Base-by-base conservation (phyloP, 2,888 invertebrate genomes). In the Aspidiotus destructor region DNA sequence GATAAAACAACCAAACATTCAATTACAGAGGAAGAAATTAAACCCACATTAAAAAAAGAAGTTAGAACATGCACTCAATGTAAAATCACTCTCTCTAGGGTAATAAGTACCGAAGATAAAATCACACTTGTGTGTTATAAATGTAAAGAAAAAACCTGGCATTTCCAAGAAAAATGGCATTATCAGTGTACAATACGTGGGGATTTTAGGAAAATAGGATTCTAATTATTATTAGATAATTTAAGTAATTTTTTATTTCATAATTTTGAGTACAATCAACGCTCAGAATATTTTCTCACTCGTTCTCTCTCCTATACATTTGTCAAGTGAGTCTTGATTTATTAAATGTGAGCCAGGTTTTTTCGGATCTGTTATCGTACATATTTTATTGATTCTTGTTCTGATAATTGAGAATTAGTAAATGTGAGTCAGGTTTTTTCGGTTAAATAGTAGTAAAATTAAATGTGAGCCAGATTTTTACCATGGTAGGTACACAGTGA, bases 81-180 rank as follows among this genome's bases (percentile, higher is more conserved):
- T 55, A 17, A 55, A 55, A 55, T 17, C n/a, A 55, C 17, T 55
- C 55, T 55, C 17, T 16, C 17, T 55, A 55, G 55, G 16, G n/a
- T 55, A 3, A 17, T 55, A 17, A 17, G 17, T 55, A 55, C 55
- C 16, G 55, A 55, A 55, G 55, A 55, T 55, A 15, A 55, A 55
- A 55, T 55, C 55, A 55, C 16, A 17, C 55, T 55, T 55, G 17
- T 55, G 13, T 55, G 55, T 55, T 55, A 55, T 17, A 55, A 55
- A 17, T 55, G 55, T 15, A 55, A 55, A 55, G 17, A 55, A 55
- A 16, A 55, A 55, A 55, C 55, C 17, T 15, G 55, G 16, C 55
- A 55, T 55, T 55, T 55, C 17, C 13, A 55, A 17, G 17, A 16
- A 17, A n/a, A 55, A 15, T n/a, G 55, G 17, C 16, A 55, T 15